phyloP scores from a whole-genome alignment of 2,113 vertebrate genomes.

The Alligator sinensis region DNA sequence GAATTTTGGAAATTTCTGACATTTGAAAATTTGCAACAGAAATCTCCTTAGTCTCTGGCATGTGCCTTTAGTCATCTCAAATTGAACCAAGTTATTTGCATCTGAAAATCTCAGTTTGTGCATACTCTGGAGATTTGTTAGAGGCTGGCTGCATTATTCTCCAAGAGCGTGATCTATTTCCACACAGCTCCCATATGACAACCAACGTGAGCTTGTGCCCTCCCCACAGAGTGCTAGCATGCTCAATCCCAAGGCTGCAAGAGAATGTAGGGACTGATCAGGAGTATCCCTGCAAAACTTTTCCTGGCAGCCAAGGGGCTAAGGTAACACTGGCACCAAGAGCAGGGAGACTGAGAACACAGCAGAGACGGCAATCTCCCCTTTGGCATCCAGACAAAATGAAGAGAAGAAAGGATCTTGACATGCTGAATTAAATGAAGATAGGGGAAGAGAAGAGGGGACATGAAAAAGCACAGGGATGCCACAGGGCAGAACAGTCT shows the following conservation, averaged over 20 bases:
- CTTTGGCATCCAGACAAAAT: background rate
- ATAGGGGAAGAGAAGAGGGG: background rate
- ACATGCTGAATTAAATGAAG: background rate
- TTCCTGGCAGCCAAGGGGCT: background rate
- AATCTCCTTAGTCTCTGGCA: fast-evolving
- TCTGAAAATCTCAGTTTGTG: background rate
- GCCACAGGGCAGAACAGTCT: background rate
- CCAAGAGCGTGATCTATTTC: background rate
- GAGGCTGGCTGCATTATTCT: background rate
- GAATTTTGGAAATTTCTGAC: background rate
- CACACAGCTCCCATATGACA: background rate
- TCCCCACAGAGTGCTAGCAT: background rate
- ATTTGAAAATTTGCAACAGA: background rate
- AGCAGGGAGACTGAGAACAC: background rate
- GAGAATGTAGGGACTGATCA: background rate
- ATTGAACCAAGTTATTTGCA: background rate
- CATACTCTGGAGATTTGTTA: background rate
- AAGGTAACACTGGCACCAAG: background rate
- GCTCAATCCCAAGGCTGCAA: background rate
- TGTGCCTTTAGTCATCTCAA: background rate
- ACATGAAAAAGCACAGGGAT: background rate
- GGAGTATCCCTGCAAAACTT: background rate
- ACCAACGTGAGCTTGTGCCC: background rate
- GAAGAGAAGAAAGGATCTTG: background rate
- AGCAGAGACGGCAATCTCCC: background rate